These are phyloP conservation scores for Pandion haliaetus DNA, from an alignment of 2,113 vertebrate genomes.

Conservation along the genomic window DNA sequence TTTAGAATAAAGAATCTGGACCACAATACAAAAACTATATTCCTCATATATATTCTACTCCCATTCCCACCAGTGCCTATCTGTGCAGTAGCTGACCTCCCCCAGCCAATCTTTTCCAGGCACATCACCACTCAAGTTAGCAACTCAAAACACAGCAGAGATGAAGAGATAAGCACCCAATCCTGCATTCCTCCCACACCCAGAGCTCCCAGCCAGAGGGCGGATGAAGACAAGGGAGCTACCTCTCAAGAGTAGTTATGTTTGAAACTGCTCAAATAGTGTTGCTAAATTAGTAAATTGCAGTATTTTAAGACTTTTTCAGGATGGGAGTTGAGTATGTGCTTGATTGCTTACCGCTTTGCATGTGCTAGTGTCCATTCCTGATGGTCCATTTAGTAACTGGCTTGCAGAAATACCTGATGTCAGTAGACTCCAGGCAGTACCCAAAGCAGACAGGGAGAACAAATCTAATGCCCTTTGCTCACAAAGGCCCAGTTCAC, in stretches of 20 bases:
- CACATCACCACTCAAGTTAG: neutral
- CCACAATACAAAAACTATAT: fast-evolving
- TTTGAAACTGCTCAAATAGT: neutral
- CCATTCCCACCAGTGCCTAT: neutral
- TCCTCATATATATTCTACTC: neutral
- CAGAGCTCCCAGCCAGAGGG: constrained; percentile 20
- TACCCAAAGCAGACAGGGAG: neutral
- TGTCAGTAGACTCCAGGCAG: neutral
- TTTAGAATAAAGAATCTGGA: neutral
- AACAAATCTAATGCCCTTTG: neutral
- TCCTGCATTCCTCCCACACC: constrained; percentile 58
- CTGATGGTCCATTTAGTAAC: neutral
- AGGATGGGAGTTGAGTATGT: neutral
- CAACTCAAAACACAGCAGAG: neutral
- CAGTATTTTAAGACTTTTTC: neutral
- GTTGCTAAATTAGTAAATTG: neutral
- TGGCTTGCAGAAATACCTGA: neutral
- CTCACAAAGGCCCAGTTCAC: neutral
- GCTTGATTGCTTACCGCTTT: neutral
- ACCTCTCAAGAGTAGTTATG: neutral
- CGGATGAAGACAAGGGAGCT: neutral
- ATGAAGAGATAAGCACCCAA: constrained; percentile 30
- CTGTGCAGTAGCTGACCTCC: neutral
- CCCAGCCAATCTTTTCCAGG: neutral
- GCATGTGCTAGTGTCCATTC: neutral